phyloP scores from a whole-genome alignment of 2,797 vertebrate species.

The Hyperoplus lanceolatus region DNA sequence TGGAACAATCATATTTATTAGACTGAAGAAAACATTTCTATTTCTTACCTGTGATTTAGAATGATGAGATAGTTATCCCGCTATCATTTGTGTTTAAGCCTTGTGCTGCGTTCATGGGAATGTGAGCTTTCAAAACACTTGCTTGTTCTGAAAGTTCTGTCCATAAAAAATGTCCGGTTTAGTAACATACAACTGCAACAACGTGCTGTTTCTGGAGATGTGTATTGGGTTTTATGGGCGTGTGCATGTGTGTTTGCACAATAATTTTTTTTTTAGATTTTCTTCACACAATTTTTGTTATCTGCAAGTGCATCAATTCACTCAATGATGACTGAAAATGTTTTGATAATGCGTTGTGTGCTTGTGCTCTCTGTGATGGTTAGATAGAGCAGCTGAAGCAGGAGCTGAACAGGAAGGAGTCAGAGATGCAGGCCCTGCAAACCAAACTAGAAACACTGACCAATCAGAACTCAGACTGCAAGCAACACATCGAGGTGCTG shows the following conservation, averaged over 20 bases:
- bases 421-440: conserved; percentile 98
- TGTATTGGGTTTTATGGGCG: conserved; percentile 15
- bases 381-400: conserved; percentile 97
- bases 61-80: neutral
- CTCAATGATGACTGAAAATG: conserved; percentile 13
- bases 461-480: conserved; percentile 99
- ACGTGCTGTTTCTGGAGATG: neutral
- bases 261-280: neutral
- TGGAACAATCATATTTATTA: neutral
- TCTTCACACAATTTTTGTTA: conserved; percentile 3
- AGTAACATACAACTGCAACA: conserved; percentile 15
- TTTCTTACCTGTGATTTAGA: neutral
- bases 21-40: neutral
- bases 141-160: conserved; percentile 9
- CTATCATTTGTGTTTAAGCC: neutral
- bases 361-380: conserved; percentile 49
- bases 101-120: neutral
- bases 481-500: conserved; percentile 98
- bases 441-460: conserved; percentile 98
- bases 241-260: conserved; percentile 18
- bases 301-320: conserved; percentile 6
- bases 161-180: neutral
- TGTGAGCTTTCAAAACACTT: conserved; percentile 8
- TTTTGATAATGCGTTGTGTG: conserved; percentile 14
- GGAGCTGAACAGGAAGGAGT: conserved; percentile 96